These are phyloP conservation scores for Goniozus legneri DNA, from an alignment of 1,140 invertebrate genomes.

Conservation along the genomic window DNA sequence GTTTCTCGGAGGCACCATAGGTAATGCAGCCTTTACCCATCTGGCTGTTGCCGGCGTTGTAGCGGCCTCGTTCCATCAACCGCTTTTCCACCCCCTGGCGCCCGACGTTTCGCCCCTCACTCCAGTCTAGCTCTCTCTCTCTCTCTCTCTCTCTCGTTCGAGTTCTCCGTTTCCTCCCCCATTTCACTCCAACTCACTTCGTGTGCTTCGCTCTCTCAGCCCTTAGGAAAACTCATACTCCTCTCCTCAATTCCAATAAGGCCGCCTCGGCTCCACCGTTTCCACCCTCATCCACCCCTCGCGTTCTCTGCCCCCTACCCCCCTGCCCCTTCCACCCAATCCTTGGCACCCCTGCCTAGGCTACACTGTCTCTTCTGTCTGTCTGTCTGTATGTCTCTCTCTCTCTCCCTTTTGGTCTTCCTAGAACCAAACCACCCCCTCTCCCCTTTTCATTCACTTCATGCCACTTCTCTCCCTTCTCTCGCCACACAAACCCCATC, in stretches of 20 bases:
- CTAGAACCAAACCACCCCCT: slow-evolving; percentile 12
- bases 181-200: slow-evolving; percentile 14
- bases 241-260: slow-evolving; percentile 46
- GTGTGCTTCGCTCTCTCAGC: slow-evolving; percentile 22
- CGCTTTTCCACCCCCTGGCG: slow-evolving; percentile 13
- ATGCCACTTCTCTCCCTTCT: too few relatives aligned
- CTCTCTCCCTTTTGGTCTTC: slow-evolving; percentile 15
- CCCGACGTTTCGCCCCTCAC: slow-evolving; percentile 16
- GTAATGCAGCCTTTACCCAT: slow-evolving; percentile 46
- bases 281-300: slow-evolving; percentile 14
- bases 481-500: too few relatives aligned
- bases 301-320: slow-evolving; percentile 20
- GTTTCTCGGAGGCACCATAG: slow-evolving; percentile 37
- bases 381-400: slow-evolving; percentile 15
- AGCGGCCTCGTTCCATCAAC: slow-evolving; percentile 48
- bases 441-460: neutral
- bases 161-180: neutral
- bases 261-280: slow-evolving; percentile 31
- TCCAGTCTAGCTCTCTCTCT: slow-evolving; percentile 15
- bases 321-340: slow-evolving; percentile 12
- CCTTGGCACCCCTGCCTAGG: slow-evolving; percentile 6
- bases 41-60: slow-evolving; percentile 46
- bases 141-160: slow-evolving; percentile 23
- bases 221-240: slow-evolving; percentile 46
- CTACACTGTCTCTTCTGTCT: slow-evolving; percentile 15